Percentiles rank a stretch among this genome's conserved stretches.
These are phyloP conservation scores for Reinhardtius hippoglossoides DNA, from an alignment of 2,113 vertebrate species.

Conservation along the genomic window DNA sequence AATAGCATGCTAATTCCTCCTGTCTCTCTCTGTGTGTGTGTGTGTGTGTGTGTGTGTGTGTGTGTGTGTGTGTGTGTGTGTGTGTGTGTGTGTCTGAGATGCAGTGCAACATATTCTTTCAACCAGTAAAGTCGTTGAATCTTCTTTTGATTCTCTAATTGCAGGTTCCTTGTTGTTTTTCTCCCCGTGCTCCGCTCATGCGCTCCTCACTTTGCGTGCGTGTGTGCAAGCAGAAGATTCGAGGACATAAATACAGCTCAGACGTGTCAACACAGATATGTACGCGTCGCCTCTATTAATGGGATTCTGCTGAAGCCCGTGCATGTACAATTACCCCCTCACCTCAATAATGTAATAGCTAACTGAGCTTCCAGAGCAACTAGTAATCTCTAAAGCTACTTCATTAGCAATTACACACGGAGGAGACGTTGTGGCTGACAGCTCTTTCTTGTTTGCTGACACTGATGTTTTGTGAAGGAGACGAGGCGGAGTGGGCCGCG, in stretches of 20 bases:
- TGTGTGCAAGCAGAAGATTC: not conserved
- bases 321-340: slow-evolving; percentile 66
- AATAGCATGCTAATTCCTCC: no score
- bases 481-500: slow-evolving; percentile 2
- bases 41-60: no score
- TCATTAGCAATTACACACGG: slow-evolving; percentile 46
- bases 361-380: slow-evolving; percentile 9
- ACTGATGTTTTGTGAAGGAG: slow-evolving; percentile 4
- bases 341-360: slow-evolving; percentile 66
- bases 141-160: not conserved
- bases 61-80: no score
- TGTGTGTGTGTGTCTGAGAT: no score
- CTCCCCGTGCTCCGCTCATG: not conserved
- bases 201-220: slow-evolving; percentile 1
- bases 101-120: not conserved
- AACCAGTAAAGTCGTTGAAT: not conserved
- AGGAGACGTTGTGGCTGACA: not conserved
- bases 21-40: no score
- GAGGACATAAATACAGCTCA: slow-evolving; percentile 25
- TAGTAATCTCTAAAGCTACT: slow-evolving; percentile 32
- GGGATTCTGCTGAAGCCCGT: slow-evolving; percentile 30
- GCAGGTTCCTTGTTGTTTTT: not conserved
- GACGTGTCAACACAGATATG: slow-evolving; percentile 34
- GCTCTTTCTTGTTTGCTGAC: slow-evolving; percentile 24
- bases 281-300: slow-evolving; percentile 40